Base-by-base conservation (phyloP, 2,113 vertebrate genomes). In the Xiphorhynchus elegans region DNA sequence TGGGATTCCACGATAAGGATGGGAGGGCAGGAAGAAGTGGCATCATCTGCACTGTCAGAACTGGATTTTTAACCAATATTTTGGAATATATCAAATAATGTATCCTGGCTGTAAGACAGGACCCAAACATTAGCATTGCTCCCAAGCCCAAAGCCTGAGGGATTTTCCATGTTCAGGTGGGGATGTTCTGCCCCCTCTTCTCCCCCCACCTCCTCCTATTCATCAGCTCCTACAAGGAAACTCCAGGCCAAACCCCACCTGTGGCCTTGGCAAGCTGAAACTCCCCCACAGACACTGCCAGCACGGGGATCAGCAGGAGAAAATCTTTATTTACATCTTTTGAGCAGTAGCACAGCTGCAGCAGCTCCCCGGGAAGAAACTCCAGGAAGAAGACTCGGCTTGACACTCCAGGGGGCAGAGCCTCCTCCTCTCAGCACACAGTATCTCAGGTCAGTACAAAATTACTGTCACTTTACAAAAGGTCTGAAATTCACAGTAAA, bases 281-380 rank as follows among this genome's bases (percentile, higher is more conserved):
- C 49, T 46, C 75, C 37, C 70, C 49, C 44, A 58, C 20, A 26
- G 44, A 91, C 26, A n/a, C 69, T 5, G 37, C 52, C 62, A 31
- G 76, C 64, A 7, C 26, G 5, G 39, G 23, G 68, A 50, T 26
- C 64, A 91, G 95, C 89, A 90, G 90, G 69, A 95, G 77, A 35
- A 75, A 79, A 69, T 39, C 62, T 97, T 97, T 97, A 97, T 97
- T 97, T 92, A 95, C 95, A 93, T 56, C 53, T 79, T 3, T 60
- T 2, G 11, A 96, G 92, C 75, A 55, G 69, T 67, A 63, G 84
- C 68, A 92, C n/a, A 68, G 79, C 66, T 79, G 69, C 82, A 66
- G 92, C 24, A 3, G 75, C 39, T 79, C 89, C 37, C 64, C 0
- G 4, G 85, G 75, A 72, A 56, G 46, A 76, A 91, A 87, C 63